phyloP scores from a whole-genome alignment of 2,797 vertebrate species.

The Helicolenus hilgendorfi region DNA sequence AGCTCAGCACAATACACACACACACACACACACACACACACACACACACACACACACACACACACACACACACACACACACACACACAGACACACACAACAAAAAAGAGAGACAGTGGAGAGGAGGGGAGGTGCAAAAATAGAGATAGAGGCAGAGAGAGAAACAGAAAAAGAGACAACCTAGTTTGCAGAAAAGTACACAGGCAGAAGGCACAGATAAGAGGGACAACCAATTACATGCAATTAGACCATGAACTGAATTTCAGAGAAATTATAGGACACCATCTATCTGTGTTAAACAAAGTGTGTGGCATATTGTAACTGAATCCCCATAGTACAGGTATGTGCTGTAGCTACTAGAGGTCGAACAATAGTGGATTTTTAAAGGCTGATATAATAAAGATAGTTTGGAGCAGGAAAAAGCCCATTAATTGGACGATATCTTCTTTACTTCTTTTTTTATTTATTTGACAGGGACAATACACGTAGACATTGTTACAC shows the following conservation, averaged over 20 bases:
- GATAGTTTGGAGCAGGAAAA: too few relatives aligned
- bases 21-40: slow-evolving; percentile 44
- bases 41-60: slow-evolving; percentile 49
- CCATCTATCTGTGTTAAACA: background rate
- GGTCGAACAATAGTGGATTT: too few relatives aligned
- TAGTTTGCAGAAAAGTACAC: slow-evolving; percentile 33
- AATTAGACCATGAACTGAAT: slow-evolving; percentile 47
- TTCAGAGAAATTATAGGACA: slow-evolving; percentile 22
- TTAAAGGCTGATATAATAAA: too few relatives aligned
- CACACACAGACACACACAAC: slow-evolving; percentile 44
- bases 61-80: slow-evolving; percentile 42
- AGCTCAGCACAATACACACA: slow-evolving; percentile 75
- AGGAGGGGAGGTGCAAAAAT: slow-evolving; percentile 2
- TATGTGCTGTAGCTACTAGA: background rate
- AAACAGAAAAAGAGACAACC: slow-evolving; percentile 25
- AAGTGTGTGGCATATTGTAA: background rate
- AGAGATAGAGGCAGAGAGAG: slow-evolving; percentile 1
- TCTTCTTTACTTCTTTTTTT: background rate
- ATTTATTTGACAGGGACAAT: too few relatives aligned
- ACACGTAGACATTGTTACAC: too few relatives aligned
- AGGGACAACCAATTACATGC: slow-evolving; percentile 15
- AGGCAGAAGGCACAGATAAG: slow-evolving; percentile 25
- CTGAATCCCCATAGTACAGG: background rate
- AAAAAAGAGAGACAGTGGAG: slow-evolving; percentile 41
- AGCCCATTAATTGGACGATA: too few relatives aligned